Percentiles rank a stretch among this genome's conserved stretches.
phyloP scores from a whole-genome alignment of 2,113 vertebrate genomes.

The Trematocara macrostoma region DNA sequence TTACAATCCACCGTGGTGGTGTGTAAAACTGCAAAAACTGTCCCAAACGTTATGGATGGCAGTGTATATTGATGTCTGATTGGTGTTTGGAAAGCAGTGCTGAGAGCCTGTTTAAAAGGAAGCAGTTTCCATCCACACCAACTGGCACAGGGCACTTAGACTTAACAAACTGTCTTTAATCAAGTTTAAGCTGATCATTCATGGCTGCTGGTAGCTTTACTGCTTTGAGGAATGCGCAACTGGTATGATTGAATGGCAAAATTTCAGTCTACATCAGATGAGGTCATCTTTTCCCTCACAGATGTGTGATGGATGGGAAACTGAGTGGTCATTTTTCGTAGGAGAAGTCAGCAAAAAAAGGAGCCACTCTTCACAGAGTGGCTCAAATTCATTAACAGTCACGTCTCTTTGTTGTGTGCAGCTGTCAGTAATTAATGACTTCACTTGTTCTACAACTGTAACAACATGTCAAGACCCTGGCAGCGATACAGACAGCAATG shows the following conservation, averaged over 20 bases:
- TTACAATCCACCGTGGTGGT: background rate
- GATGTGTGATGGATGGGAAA: slow-evolving; percentile 4
- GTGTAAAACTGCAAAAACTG: background rate
- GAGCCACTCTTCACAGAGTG: background rate
- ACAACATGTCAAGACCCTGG: slow-evolving; percentile 33
- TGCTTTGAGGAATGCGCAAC: slow-evolving; percentile 9
- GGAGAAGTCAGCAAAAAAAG: slow-evolving; percentile 8
- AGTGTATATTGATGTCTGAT: background rate
- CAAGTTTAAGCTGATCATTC: background rate
- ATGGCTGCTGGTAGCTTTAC: background rate
- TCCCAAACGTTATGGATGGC: background rate
- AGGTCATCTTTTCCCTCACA: background rate
- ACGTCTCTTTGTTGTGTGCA: background rate
- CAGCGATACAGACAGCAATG: slow-evolving; percentile 24
- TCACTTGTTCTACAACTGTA: slow-evolving; percentile 17
- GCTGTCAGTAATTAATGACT: slow-evolving; percentile 45
- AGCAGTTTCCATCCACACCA: background rate
- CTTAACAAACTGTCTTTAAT: slow-evolving; percentile 6
- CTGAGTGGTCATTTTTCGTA: background rate
- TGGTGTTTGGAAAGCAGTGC: background rate
- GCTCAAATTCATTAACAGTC: slow-evolving; percentile 2
- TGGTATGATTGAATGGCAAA: slow-evolving; percentile 4
- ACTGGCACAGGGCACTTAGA: background rate
- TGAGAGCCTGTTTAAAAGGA: background rate
- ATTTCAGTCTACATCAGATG: background rate